Conservation (phyloP, 2,888 invertebrate genomes). For the Ophraella communa region DNA sequence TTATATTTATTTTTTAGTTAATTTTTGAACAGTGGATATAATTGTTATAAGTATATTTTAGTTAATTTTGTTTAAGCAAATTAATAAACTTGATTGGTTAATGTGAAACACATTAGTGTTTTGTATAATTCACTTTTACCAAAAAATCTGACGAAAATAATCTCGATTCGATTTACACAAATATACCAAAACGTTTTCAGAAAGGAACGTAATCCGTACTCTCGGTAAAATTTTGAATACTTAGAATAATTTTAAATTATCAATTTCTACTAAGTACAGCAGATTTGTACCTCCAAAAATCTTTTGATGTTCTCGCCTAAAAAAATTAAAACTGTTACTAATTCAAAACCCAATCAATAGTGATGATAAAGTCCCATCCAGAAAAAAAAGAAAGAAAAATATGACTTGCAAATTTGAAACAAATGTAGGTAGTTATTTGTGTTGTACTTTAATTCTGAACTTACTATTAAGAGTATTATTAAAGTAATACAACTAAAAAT, state of each 20-base stretch:
- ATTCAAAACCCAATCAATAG: neutral
- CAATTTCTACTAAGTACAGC: constrained; percentile 44
- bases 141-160: constrained; percentile 47
- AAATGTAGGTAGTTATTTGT: too few relatives aligned
- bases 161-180: constrained; percentile 51
- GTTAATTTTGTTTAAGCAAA: too few relatives aligned
- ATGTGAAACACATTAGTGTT: neutral
- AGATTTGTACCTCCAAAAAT: neutral
- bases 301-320: neutral
- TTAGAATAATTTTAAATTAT: constrained; percentile 51
- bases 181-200: constrained; percentile 51
- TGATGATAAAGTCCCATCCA: too few relatives aligned
- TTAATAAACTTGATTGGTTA: too few relatives aligned
- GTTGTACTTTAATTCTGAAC: too few relatives aligned
- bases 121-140: constrained; percentile 48
- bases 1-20: too few relatives aligned
- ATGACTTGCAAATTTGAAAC: too few relatives aligned
- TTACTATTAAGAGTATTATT: too few relatives aligned
- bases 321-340: neutral
- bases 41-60: neutral
- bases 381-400: too few relatives aligned
- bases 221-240: constrained; percentile 57
- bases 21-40: too few relatives aligned
- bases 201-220: constrained; percentile 62
- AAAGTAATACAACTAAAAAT: too few relatives aligned